Percentiles rank a stretch among this genome's conserved stretches.
These are phyloP conservation scores for Diabrotica balteata DNA, from an alignment of 2,888 invertebrate genomes.

Conservation along the genomic window DNA sequence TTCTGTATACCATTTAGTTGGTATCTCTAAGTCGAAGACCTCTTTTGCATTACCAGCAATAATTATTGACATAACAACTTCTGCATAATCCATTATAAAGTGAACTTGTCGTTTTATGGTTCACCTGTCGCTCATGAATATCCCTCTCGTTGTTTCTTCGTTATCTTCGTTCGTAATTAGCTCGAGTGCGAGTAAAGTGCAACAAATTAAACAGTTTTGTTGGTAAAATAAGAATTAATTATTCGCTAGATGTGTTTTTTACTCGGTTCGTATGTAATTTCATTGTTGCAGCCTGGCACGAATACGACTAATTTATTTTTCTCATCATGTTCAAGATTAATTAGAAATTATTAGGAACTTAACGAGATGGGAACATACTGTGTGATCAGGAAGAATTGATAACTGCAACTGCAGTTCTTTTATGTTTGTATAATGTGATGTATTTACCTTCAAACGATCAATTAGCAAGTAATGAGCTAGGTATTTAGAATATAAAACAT, in stretches of 20 bases:
- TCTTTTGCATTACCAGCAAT: not conserved
- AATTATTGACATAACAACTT: not conserved
- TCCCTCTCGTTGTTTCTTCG: not conserved
- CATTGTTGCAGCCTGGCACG: slow-evolving; percentile 19
- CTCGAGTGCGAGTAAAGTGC: slow-evolving; percentile 21
- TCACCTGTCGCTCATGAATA: slow-evolving; percentile 1
- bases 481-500: too few species aligned
- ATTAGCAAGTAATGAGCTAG: too few species aligned
- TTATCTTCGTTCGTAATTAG: slow-evolving; percentile 18
- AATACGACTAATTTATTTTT: slow-evolving; percentile 21
- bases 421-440: too few species aligned
- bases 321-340: slow-evolving; percentile 19
- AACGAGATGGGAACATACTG: slow-evolving; percentile 19
- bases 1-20: too few species aligned
- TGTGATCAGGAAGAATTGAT: not conserved
- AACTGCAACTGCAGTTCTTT: too few species aligned
- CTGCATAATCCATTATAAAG: not conserved
- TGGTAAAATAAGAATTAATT: slow-evolving; percentile 23
- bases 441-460: too few species aligned
- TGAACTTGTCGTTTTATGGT: slow-evolving; percentile 8
- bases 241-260: slow-evolving; percentile 13
- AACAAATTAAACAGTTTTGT: slow-evolving; percentile 26
- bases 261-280: slow-evolving; percentile 17
- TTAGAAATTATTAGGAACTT: slow-evolving; percentile 18
- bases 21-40: too few species aligned